Evolutionary conservation across 1,140 invertebrate genomes (phyloP).

Genomic region (Leptinotarsa texana): DNA sequence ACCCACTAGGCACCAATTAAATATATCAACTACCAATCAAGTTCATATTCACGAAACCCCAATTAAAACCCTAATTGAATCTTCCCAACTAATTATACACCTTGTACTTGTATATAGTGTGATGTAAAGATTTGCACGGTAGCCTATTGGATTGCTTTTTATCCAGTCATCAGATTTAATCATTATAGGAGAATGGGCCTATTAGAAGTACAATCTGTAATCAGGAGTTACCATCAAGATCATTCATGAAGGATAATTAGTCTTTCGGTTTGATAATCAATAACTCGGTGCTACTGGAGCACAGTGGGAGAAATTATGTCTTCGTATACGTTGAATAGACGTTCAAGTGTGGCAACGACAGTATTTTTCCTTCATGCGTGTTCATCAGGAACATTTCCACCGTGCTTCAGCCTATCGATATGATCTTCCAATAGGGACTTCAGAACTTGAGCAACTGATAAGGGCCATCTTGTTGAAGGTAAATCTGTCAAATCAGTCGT

Average conservation of each 20-base stretch:
- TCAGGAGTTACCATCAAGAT: background rate
- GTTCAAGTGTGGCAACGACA: no score
- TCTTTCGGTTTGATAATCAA: background rate
- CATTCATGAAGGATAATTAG: constrained; percentile 2
- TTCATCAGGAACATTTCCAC: no score
- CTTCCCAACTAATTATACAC: background rate
- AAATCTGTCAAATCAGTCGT: no score
- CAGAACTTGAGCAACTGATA: no score
- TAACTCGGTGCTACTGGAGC: background rate
- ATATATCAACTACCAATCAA: background rate
- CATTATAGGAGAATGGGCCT: background rate
- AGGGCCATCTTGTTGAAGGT: no score
- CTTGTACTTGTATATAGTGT: background rate
- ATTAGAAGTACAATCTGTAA: background rate
- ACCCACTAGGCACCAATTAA: background rate
- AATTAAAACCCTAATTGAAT: background rate
- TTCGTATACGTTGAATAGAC: no score
- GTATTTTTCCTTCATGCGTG: no score
- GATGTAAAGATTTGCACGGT: background rate
- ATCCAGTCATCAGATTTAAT: background rate
- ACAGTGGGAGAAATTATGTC: no score
- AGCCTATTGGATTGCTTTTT: background rate
- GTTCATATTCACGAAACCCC: background rate
- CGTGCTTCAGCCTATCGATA: no score
- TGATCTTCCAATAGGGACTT: no score